Base-by-base conservation (phyloP, 2,113 vertebrate genomes). In the Indicator indicator region DNA sequence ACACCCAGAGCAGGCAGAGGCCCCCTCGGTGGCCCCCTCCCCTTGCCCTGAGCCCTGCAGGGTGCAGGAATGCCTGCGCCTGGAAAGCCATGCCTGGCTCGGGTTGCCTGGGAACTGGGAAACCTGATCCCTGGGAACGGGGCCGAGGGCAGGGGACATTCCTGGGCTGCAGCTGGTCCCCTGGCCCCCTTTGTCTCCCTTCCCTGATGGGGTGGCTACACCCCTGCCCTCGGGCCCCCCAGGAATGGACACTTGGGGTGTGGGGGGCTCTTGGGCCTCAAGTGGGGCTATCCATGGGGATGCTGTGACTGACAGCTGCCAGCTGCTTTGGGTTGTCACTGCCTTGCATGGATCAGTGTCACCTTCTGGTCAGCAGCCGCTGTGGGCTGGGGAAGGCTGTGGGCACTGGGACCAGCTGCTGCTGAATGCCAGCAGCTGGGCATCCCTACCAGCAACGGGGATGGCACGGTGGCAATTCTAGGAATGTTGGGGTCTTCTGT, bases 101-200 rank as follows among this genome's bases (percentile, higher is more conserved):
- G 93, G 84, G 89, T 95, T 97, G 95, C 95, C 88, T 94, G 96
- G 96, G 96, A 97, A 97, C 94, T 86, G 90, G 79, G 97, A 84
- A 97, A 97, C 84, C 81, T 87, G 94, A 97, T 91, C 87, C 96
- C 77, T 92, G 93, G 93, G 96, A 97, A 83, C 70, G 73, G 93
- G 93, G 93, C 89, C 54, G 59, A 58, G 90, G 83, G 74, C 93
- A 92, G 91, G 93, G 90, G 92, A 92, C 90, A 90, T 93, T 95
- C 93, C 75, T 24, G 44, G 92, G 58, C 93, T 82, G 93, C 93
- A 94, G 95, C 95, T 95, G 96, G 94, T 89, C 93, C 86, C 86
- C 60, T 8, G 2, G 87, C 73, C 93, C 90, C 65, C 73, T 96
- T 95, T 96, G 96, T 96, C 86, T 96, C 70, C 72, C 58, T 1